Base-by-base conservation (phyloP, 2,797 vertebrate genomes). In the Neomorphus geoffroyi region DNA sequence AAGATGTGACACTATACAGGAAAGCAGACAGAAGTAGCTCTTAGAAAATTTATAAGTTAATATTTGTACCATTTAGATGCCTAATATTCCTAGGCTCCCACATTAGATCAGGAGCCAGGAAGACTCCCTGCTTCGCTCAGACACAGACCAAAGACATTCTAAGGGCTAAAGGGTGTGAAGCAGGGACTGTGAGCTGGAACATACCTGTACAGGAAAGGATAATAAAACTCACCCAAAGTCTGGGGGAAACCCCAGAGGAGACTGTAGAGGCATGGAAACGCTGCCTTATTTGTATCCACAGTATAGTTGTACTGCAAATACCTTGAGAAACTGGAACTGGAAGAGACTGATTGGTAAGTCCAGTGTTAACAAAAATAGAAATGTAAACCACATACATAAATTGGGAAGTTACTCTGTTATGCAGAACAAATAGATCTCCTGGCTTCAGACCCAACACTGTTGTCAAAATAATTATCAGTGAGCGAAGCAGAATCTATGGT, bases 351-450 rank as follows among this genome's bases (percentile, higher is more conserved):
- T 5, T 35, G 35, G 22, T 32, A 92, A 92, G 1, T 27, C 39
- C 35, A 67, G 11, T 23, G 50, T 35, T 87, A 93, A 77, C 39
- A 66, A 71, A 93, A 92, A 79, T 4, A 95, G 35, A 60, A 73
- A 74, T 12, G 23, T n/a, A 77, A 81, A 93, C 71, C 62, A 79
- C 33, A 39, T 14, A 71, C 33, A 64, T 39, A 67, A 72, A 87
- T 64, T 61, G 57, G 28, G 61, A 85, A 65, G 53, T 74, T 85
- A 67, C 39, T 89, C 86, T 82, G 18, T 46, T 88, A 35, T 13
- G 35, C 45, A 66, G 71, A 91, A 85, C 57, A 92, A 92, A 94
- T 67, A 94, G 66, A 86, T 57, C 37, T 91, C 56, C 80, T 92
- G 74, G 61, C 74, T 92, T 53, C 9, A 10, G 39, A 87, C 60